A percentile compares a stretch with the other conserved stretches of the same genome.
Evolutionary conservation across 2,113 vertebrate species (phyloP).

Genomic region (Mobula birostris): DNA sequence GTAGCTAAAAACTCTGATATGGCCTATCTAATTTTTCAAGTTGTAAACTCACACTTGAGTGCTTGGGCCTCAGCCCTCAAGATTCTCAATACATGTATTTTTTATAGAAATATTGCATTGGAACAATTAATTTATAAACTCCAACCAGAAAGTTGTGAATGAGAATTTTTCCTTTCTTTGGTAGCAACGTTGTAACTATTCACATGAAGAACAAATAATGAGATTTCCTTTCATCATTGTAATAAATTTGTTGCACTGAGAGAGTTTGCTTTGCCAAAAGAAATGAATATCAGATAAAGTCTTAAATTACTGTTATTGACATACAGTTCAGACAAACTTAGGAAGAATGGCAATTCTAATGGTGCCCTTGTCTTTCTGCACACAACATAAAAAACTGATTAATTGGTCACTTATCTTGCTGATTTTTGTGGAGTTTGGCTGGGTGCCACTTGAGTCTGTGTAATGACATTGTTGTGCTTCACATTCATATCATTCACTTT

Average conservation of each 20-base stretch:
- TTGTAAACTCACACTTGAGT: not conserved
- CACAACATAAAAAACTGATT: not conserved
- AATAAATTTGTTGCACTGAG: not conserved
- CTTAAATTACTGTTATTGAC: not conserved
- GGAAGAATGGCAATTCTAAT: not conserved
- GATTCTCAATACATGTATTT: not conserved
- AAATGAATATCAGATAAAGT: not conserved
- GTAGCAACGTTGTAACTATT: not conserved
- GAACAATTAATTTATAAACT: not conserved
- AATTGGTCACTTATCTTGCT: not conserved
- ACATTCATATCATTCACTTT: not conserved
- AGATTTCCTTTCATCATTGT: not conserved
- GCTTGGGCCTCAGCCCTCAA: not conserved
- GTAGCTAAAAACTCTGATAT: not conserved
- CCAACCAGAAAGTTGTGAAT: not conserved
- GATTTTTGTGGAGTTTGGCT: not conserved
- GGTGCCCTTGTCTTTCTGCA: not conserved
- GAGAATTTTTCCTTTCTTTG: not conserved
- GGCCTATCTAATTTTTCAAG: not conserved
- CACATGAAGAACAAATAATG: not conserved
- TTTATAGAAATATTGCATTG: not conserved
- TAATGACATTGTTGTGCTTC: not conserved
- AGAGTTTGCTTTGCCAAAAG: not conserved
- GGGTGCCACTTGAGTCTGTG: not conserved
- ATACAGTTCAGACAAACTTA: not conserved